These are phyloP conservation scores for Tipula confusa DNA, from an alignment of 2,888 invertebrate species.

Conservation along the genomic window DNA sequence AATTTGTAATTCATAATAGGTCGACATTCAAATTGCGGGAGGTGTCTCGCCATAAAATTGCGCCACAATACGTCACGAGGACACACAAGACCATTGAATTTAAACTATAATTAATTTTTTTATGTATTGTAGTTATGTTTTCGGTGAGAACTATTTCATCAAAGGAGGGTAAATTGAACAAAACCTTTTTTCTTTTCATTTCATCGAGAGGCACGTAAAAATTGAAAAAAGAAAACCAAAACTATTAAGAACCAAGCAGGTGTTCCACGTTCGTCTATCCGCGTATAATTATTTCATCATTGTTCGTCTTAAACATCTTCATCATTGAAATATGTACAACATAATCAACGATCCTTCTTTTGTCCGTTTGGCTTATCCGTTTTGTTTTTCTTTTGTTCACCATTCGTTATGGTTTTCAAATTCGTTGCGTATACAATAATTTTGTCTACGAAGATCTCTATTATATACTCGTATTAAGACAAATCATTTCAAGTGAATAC, in stretches of 20 bases:
- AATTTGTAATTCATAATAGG: no score
- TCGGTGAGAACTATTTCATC: background rate
- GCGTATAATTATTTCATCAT: background rate
- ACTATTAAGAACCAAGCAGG: slow-evolving; percentile 3
- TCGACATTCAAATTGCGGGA: no score
- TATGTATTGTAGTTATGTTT: no score
- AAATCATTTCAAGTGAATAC: background rate
- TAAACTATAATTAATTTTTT: no score
- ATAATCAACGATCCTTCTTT: background rate
- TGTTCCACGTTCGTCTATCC: background rate
- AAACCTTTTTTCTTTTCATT: background rate
- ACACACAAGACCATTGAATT: no score
- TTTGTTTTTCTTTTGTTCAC: background rate
- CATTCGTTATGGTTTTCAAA: background rate
- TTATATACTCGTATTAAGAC: background rate
- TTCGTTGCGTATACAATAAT: background rate
- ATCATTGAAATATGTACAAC: background rate
- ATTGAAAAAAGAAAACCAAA: background rate
- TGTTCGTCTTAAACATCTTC: background rate
- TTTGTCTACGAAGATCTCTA: no score
- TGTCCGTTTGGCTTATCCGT: background rate
- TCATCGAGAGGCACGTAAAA: background rate
- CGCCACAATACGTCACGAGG: no score
- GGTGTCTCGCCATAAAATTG: no score
- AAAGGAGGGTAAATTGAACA: background rate